Evolutionary conservation across 2,113 vertebrate species (phyloP).

Genomic region (Cacatua alba): DNA sequence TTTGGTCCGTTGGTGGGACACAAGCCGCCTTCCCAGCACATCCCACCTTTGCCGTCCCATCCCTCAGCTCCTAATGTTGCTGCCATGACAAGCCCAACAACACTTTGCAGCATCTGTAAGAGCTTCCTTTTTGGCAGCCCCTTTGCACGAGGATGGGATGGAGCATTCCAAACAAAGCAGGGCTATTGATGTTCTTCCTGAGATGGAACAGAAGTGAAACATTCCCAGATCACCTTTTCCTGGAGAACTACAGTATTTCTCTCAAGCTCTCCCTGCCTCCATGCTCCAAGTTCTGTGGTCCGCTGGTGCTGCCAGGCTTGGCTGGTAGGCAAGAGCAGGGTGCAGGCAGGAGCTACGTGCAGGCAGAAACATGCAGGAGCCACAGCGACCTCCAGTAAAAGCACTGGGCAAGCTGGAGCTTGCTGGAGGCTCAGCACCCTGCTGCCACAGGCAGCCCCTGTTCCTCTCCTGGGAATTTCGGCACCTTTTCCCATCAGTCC

Average conservation of each 20-base stretch:
- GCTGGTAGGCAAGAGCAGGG: not conserved
- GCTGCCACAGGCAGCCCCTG: no score
- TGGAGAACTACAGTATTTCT: not conserved
- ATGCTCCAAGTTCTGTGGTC: rapidly evolving
- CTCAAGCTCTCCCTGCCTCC: not conserved
- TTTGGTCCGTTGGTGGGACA: not conserved
- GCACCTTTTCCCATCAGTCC: not conserved
- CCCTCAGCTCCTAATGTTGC: not conserved
- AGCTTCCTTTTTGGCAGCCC: not conserved
- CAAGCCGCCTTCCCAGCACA: not conserved
- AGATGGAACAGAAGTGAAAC: not conserved
- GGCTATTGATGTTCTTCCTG: not conserved
- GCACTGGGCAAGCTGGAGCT: no score
- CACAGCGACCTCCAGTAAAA: rapidly evolving
- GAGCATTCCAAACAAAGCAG: not conserved
- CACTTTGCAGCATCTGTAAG: not conserved
- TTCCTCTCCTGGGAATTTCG: not conserved
- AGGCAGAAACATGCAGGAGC: not conserved
- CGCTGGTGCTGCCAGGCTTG: not conserved
- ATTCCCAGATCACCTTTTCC: not conserved
- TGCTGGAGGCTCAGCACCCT: not conserved
- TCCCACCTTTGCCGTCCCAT: rapidly evolving
- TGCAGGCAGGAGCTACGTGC: not conserved
- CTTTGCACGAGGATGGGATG: not conserved
- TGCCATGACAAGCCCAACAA: rapidly evolving